These are phyloP conservation scores for Rhopilema esculentum DNA, from an alignment of 30 jellyfish, hydroid and myxozoan genomes.

Conservation along the genomic window DNA sequence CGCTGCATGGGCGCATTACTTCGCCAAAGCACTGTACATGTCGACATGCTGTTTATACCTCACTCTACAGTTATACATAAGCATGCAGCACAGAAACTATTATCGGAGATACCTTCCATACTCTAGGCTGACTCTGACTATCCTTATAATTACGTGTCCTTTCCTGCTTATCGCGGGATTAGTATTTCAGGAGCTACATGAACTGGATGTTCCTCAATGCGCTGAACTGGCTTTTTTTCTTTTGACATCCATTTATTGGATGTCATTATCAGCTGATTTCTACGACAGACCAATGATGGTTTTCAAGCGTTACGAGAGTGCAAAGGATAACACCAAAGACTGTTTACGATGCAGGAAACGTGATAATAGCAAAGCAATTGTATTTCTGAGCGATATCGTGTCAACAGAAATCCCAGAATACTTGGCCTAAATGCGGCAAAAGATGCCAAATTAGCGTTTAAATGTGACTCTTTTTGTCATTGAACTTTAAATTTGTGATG, in stretches of 20 bases:
- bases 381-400: neutral
- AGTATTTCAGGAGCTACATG: neutral
- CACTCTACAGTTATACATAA: slow-evolving; percentile 33
- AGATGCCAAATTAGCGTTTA: neutral
- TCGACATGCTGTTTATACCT: slow-evolving; percentile 39
- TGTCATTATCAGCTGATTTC: slow-evolving; percentile 43
- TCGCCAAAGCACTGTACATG: slow-evolving; percentile 31
- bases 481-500: neutral
- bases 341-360: slow-evolving; percentile 17
- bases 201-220: slow-evolving; percentile 12
- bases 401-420: neutral
- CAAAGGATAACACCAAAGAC: neutral
- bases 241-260: slow-evolving; percentile 29
- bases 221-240: slow-evolving; percentile 34
- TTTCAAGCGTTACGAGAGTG: neutral
- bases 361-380: slow-evolving; percentile 6
- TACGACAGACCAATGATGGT: neutral
- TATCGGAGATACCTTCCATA: slow-evolving; percentile 23
- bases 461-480: neutral
- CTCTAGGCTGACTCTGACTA: slow-evolving; percentile 19
- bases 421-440: neutral
- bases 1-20: slow-evolving; percentile 15
- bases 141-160: slow-evolving; percentile 2
- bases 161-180: slow-evolving; percentile 28
- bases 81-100: slow-evolving; percentile 23